A percentile compares a stretch with the other conserved stretches of the same genome.
phyloP scores from a whole-genome alignment of 2,113 vertebrate genomes.

The Lichenostomus cassidix region DNA sequence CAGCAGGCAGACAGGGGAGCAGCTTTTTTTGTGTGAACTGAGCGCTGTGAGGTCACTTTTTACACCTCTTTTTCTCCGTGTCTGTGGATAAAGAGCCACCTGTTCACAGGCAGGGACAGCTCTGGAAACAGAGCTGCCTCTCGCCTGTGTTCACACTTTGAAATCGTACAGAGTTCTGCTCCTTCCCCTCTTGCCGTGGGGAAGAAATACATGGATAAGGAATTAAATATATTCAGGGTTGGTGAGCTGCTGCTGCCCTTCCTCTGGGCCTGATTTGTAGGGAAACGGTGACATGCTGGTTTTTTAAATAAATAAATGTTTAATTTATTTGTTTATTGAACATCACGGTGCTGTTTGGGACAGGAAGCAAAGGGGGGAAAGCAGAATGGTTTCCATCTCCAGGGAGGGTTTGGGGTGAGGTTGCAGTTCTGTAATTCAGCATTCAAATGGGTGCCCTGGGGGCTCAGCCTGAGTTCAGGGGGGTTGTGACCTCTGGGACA shows the following conservation, averaged over 20 bases:
- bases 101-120: not conserved
- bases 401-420: not conserved
- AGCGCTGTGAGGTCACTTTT: not conserved
- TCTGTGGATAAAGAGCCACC: not conserved
- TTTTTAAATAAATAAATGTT: not conserved
- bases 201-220: not conserved
- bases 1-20: not conserved
- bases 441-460: not conserved
- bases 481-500: not conserved
- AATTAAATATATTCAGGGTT: not conserved
- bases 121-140: not conserved
- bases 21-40: not conserved
- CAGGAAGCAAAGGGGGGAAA: not conserved
- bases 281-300: not conserved
- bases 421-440: not conserved
- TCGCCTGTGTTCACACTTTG: not conserved
- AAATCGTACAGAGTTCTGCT: not conserved
- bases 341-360: not conserved
- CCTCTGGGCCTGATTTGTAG: not conserved
- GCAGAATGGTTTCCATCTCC: accelerated
- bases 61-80: not conserved
- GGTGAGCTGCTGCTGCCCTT: not conserved
- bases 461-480: not conserved
- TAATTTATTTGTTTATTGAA: not conserved
- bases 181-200: not conserved